Evolutionary conservation across 2,888 invertebrate genomes (phyloP).

Genomic region (Proisotoma minuta): DNA sequence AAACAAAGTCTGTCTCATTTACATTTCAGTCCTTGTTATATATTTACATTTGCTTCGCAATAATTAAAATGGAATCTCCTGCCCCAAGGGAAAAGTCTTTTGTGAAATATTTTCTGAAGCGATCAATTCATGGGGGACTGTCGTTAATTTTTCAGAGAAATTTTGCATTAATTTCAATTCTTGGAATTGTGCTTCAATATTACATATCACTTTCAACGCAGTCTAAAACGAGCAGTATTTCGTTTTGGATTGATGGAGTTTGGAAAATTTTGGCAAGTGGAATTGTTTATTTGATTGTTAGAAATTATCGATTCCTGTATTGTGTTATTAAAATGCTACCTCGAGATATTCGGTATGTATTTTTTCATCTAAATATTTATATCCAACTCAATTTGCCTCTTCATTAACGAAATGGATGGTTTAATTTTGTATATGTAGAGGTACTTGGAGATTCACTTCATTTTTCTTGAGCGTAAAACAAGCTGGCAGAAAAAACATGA

Average conservation of each 20-base stretch:
- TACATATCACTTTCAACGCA: not conserved
- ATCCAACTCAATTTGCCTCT: too few species aligned
- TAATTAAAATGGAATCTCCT: not conserved
- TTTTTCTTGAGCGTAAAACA: conserved; percentile 53
- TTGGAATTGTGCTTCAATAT: not conserved
- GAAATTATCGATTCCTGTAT: conserved; percentile 24
- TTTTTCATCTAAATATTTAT: too few species aligned
- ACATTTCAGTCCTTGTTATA: too few species aligned
- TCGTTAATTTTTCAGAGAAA: not conserved
- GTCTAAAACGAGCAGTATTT: not conserved
- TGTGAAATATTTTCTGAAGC: not conserved
- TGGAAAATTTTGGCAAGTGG: conserved; percentile 6
- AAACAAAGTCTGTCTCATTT: too few species aligned
- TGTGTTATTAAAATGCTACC: conserved; percentile 26
- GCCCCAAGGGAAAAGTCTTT: not conserved
- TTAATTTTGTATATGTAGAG: too few species aligned
- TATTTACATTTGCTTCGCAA: not conserved
- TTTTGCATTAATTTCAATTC: not conserved
- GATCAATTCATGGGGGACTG: not conserved
- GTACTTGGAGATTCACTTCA: conserved; percentile 31
- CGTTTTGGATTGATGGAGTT: conserved; percentile 9
- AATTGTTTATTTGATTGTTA: conserved; percentile 1
- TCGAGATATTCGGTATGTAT: conserved; percentile 37
- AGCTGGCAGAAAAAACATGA: conserved; percentile 65
- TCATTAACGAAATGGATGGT: too few species aligned